Conservation (phyloP, 1,140 invertebrate genomes). For the Halesus radiatus region DNA sequence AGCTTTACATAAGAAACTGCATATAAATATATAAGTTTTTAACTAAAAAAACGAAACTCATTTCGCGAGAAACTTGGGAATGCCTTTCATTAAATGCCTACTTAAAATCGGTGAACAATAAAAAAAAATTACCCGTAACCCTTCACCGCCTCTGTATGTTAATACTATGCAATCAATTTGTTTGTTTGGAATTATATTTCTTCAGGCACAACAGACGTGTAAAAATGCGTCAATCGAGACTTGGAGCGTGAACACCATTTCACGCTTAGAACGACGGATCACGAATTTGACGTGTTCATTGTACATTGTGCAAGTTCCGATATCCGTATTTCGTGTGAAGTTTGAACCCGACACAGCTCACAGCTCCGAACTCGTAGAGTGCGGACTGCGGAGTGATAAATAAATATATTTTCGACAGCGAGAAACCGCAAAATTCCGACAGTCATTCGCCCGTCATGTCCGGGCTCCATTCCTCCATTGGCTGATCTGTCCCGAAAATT, state of each 20-base stretch:
- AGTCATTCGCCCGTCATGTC: slow-evolving; percentile 16
- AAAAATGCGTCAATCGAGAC: slow-evolving; percentile 4
- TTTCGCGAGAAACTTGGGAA: too few relatives aligned
- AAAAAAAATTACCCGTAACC: too few relatives aligned
- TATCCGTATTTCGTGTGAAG: background rate
- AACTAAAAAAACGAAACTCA: too few relatives aligned
- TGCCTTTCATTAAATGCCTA: too few relatives aligned
- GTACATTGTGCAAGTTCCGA: background rate
- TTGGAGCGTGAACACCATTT: slow-evolving; percentile 2
- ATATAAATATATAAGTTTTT: too few relatives aligned
- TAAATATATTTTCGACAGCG: slow-evolving; percentile 8
- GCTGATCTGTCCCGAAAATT: background rate
- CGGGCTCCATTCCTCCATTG: background rate
- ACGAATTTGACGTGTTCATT: background rate
- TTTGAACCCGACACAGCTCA: background rate
- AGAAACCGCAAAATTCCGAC: slow-evolving; percentile 19
- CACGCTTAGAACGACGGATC: slow-evolving; percentile 7
- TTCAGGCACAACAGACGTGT: background rate
- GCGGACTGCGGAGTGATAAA: background rate
- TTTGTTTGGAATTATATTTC: too few relatives aligned
- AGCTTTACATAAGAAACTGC: too few relatives aligned
- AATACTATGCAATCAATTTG: too few relatives aligned
- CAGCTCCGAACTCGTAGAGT: too few relatives aligned
- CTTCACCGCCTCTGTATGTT: too few relatives aligned
- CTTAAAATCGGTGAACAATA: too few relatives aligned